Conservation (phyloP, 2,888 invertebrate genomes). For the Hipparchia sbordonii region DNA sequence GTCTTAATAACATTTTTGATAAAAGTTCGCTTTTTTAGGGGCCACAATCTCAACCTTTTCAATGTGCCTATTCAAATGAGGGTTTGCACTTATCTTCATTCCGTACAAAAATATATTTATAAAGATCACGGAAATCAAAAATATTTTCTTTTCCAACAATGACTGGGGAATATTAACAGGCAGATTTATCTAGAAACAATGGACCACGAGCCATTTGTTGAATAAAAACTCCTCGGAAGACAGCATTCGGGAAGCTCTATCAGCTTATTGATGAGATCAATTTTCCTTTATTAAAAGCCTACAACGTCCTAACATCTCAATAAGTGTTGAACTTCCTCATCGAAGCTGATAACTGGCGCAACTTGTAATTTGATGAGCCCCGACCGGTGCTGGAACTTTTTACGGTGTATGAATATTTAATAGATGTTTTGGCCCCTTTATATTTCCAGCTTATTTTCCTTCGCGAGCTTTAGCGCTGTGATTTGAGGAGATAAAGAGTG, state of each 20-base stretch:
- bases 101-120: conserved; percentile 13
- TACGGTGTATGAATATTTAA: conserved; percentile 70
- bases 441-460: conserved; percentile 51
- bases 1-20: too few relatives aligned
- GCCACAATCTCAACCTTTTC: conserved; percentile 7
- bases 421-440: conserved; percentile 59
- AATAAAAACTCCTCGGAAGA: too few relatives aligned
- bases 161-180: neutral
- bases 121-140: conserved; percentile 5
- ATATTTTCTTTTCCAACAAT: neutral
- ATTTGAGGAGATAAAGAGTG: conserved; percentile 53
- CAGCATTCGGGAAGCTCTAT: neutral
- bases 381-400: conserved; percentile 61
- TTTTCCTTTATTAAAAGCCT: conserved; percentile 9
- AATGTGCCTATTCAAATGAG: conserved; percentile 17
- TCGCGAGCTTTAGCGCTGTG: conserved; percentile 50
- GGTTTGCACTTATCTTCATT: conserved; percentile 16
- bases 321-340: conserved; percentile 31
- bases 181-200: too few relatives aligned
- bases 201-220: too few relatives aligned
- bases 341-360: conserved; percentile 54
- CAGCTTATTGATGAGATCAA: neutral
- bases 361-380: conserved; percentile 70
- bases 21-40: neutral
- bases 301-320: neutral